Evolutionary conservation across 2,888 invertebrate species (phyloP).

Genomic region (Ormyrus labotus): DNA sequence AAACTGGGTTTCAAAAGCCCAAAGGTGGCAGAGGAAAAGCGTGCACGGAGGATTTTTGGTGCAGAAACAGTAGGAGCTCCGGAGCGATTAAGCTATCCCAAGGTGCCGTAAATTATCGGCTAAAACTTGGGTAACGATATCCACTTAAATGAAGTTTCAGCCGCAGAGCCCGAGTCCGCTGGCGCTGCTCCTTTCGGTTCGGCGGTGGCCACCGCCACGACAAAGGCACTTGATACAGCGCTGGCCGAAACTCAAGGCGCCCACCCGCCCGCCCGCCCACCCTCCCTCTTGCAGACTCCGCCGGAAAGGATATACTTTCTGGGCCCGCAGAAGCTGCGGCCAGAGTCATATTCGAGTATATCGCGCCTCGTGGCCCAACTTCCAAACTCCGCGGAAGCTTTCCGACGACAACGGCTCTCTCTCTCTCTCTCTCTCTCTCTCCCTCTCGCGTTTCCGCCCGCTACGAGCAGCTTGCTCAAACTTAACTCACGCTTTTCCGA

Average conservation of each 20-base stretch:
- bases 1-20: no score
- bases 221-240: slow-evolving; percentile 50
- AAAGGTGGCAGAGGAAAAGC: no score
- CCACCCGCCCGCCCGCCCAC: slow-evolving; percentile 53
- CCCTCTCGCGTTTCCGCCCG: slow-evolving; percentile 15
- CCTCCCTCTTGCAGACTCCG: slow-evolving; percentile 43
- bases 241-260: slow-evolving; percentile 54
- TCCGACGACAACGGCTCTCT: slow-evolving; percentile 1
- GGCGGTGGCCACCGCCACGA: slow-evolving; percentile 37
- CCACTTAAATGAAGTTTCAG: slow-evolving; percentile 63
- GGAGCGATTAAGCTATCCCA: slow-evolving; percentile 55
- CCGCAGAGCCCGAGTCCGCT: slow-evolving; percentile 22
- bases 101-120: slow-evolving; percentile 61
- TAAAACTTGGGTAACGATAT: slow-evolving; percentile 61
- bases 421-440: no score
- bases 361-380: slow-evolving; percentile 50
- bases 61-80: neutral
- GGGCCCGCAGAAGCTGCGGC: slow-evolving; percentile 44
- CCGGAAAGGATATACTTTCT: slow-evolving; percentile 58
- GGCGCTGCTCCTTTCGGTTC: slow-evolving; percentile 46
- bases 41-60: slow-evolving; percentile 8
- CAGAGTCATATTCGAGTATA: slow-evolving; percentile 58
- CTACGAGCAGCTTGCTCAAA: neutral
- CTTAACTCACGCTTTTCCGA: no score
- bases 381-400: slow-evolving; percentile 46